Percentiles rank a stretch among this genome's conserved stretches.
Conservation (phyloP, 2,797 vertebrate genomes). For the Todus mexicanus region DNA sequence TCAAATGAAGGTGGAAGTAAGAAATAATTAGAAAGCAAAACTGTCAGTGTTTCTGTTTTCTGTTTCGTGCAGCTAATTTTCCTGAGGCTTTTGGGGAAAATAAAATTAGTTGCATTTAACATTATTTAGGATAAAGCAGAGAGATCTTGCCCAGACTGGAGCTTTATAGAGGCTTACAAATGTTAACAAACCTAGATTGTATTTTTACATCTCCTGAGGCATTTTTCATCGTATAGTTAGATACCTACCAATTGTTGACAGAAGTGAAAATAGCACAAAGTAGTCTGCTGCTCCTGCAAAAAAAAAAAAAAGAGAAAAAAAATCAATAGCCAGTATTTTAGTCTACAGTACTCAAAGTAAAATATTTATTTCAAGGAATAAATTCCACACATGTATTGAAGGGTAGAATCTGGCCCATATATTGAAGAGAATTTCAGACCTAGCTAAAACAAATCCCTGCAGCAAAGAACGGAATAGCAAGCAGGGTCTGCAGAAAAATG, state of each 20-base stretch:
- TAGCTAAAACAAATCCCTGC: constrained; percentile 39
- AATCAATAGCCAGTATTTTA: constrained; percentile 54
- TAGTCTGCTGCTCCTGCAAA: not conserved
- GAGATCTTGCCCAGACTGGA: not conserved
- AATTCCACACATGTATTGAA: constrained; percentile 12
- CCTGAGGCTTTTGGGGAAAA: not conserved
- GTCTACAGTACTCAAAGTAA: constrained; percentile 16
- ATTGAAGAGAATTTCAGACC: constrained; percentile 28
- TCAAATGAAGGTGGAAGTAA: not conserved
- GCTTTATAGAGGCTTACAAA: not conserved
- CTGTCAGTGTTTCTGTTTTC: not conserved
- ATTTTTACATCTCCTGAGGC: constrained; percentile 36
- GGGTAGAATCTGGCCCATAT: constrained; percentile 8
- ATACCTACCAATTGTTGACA: constrained; percentile 42
- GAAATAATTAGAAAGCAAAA: not conserved
- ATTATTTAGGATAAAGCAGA: not conserved
- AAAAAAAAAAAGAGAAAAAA: constrained; percentile 4
- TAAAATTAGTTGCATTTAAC: not conserved
- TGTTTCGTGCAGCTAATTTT: not conserved
- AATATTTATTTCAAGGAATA: constrained; percentile 38
- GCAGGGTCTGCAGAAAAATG: not conserved
- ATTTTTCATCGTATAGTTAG: constrained; percentile 18
- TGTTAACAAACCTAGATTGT: constrained; percentile 26
- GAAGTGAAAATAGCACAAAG: constrained; percentile 21
- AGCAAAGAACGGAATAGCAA: constrained; percentile 40